Conservation (phyloP, 2,888 invertebrate genomes). For the Ochropleura plecta region DNA sequence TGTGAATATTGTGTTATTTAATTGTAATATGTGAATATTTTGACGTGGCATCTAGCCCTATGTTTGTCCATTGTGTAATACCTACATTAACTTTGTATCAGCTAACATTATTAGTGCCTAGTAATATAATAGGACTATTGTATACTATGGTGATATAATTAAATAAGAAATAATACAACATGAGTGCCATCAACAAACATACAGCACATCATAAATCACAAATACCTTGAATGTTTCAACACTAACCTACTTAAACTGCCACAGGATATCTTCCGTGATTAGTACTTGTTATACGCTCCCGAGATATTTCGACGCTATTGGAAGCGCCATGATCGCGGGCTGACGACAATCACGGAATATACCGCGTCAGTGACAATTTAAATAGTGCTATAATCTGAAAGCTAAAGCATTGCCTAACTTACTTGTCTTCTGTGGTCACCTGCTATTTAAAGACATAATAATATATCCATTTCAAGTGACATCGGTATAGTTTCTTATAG, state of each 20-base stretch:
- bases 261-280: too few relatives aligned
- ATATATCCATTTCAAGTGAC: slow-evolving; percentile 45
- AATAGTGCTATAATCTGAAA: too few relatives aligned
- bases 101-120: slow-evolving; percentile 73
- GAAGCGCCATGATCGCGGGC: too few relatives aligned
- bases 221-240: slow-evolving; percentile 36
- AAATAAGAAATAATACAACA: slow-evolving; percentile 59
- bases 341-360: too few relatives aligned
- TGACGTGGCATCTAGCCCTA: slow-evolving; percentile 75
- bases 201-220: slow-evolving; percentile 54
- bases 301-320: too few relatives aligned
- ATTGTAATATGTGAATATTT: slow-evolving; percentile 85
- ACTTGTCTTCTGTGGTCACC: slow-evolving; percentile 37
- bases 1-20: slow-evolving; percentile 86
- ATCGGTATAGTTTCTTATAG: slow-evolving; percentile 46
- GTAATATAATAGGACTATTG: slow-evolving; percentile 70
- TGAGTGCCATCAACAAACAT: slow-evolving; percentile 68
- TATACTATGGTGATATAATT: slow-evolving; percentile 69
- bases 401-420: slow-evolving; percentile 23
- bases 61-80: slow-evolving; percentile 74
- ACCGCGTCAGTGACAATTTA: too few relatives aligned
- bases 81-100: slow-evolving; percentile 69
- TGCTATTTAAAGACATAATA: slow-evolving; percentile 37
- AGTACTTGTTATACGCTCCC: too few relatives aligned
- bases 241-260: slow-evolving; percentile 37